Base-by-base conservation (phyloP, 2,888 invertebrate species). In the Tubulanus polymorphus region DNA sequence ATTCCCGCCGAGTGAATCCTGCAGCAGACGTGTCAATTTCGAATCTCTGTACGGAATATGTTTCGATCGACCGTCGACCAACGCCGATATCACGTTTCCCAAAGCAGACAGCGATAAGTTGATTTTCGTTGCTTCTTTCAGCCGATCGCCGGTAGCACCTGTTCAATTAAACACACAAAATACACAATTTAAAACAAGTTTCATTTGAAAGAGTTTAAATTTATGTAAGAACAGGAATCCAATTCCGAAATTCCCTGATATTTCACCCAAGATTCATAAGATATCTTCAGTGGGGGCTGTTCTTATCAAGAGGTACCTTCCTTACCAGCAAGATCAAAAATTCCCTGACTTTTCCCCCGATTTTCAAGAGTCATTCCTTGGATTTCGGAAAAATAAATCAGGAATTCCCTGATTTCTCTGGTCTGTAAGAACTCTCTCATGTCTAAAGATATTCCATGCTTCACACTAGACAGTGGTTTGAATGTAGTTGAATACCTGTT, bases 81-180 rank as follows among this genome's bases (percentile, higher is more conserved):
- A 78, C 0, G 91, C 91, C 1, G 91, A 91, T 62, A 93, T 93
- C 0, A 93, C 92, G 75, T 93, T 93, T 2, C 90, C 92, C 48
- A 93, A 80, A 0, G 92, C 92, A 12, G 91, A 91, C 28, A 93
- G 80, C 0, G 90, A 91, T 50, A 93, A 78, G 81, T 93, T 93
- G 56, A 92, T 93, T 80, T 91, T 92, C 0, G 90, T 90, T 0
- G 91, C 92, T 79, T 93, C 92, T 70, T 89, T 91, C 28, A 93
- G 80, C 15, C 92, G 81, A 60, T 90, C 89, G 0, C 92, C 92
- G 6, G 88, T 87, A 0, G 92, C 90, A n/a, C 90, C 91, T 68
- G 54, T 30, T 53, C 56, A 46, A 51, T 35, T 55, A 41, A 41
- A 27, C 12, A 49, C n/a, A n/a, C n/a, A n/a, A 51, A 27, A 26